Conservation (phyloP, 2,888 invertebrate genomes). For the Oasisia sp. region DNA sequence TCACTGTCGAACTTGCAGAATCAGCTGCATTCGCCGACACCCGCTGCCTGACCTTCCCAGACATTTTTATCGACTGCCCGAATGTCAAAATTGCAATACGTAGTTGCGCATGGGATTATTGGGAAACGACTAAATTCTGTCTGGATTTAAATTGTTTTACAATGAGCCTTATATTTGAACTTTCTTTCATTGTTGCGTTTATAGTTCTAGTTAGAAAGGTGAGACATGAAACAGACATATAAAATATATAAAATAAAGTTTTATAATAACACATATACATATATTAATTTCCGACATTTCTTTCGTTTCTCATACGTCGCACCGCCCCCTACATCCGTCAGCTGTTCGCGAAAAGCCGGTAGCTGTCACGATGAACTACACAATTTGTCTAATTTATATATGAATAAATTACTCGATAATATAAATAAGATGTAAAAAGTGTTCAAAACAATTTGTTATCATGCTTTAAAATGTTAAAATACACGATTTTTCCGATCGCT, state of each 20-base stretch:
- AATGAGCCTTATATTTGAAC: background rate
- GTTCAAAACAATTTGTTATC: background rate
- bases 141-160: background rate
- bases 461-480: background rate
- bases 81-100: constrained; percentile 20
- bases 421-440: background rate
- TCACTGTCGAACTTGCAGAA: constrained; percentile 65
- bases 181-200: background rate
- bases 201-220: background rate
- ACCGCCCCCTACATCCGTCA: constrained; percentile 60
- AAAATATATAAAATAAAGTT: background rate
- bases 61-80: constrained; percentile 51
- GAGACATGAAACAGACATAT: background rate
- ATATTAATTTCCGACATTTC: background rate
- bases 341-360: constrained; percentile 49
- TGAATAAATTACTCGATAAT: background rate
- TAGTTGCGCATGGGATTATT: constrained; percentile 14
- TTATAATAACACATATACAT: background rate
- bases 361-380: background rate
- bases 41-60: constrained; percentile 63
- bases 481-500: background rate
- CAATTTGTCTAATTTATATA: constrained; percentile 32
- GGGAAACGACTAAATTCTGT: constrained; percentile 25
- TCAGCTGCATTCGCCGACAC: constrained; percentile 64
- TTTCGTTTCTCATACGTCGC: background rate